Percentiles rank a stretch among this genome's conserved stretches.
Evolutionary conservation across 2,113 vertebrate species (phyloP).

Genomic region (Haemorhous mexicanus): DNA sequence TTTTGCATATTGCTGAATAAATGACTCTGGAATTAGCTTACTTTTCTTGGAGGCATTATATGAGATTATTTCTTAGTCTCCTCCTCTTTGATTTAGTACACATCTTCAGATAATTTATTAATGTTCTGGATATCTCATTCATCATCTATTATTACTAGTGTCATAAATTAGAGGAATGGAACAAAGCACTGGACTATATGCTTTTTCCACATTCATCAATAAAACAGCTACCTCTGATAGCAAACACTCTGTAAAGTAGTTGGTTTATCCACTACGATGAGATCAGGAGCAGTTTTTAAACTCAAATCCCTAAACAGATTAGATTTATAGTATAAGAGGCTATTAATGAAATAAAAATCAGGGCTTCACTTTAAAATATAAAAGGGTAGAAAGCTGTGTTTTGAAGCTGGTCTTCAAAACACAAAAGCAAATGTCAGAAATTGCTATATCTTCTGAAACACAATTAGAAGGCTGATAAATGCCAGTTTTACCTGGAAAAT

Average conservation of each 20-base stretch:
- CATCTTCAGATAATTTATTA: constrained; percentile 72
- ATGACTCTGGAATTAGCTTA: constrained; percentile 61
- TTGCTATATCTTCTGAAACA: not conserved
- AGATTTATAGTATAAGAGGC: not conserved
- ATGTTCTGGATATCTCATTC: constrained; percentile 69
- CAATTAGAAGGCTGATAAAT: not conserved
- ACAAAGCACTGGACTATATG: constrained; percentile 63
- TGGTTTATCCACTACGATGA: not conserved
- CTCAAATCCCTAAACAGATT: not conserved
- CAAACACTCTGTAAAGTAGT: not conserved
- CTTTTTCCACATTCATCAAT: constrained; percentile 61
- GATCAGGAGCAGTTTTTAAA: not conserved
- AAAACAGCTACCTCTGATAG: constrained; percentile 32
- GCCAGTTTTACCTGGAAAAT: not conserved
- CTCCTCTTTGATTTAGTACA: constrained; percentile 69
- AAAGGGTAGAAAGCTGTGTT: not conserved
- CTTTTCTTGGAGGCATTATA: constrained; percentile 63
- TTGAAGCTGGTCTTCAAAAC: not conserved
- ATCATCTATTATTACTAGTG: constrained; percentile 68
- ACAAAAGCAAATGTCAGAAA: not conserved
- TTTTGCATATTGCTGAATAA: constrained; percentile 63
- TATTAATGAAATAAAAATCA: not conserved
- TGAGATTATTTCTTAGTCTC: constrained; percentile 62
- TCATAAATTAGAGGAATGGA: constrained; percentile 65
- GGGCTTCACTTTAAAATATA: not conserved